phyloP scores from a whole-genome alignment of 2,888 invertebrate genomes.

The Aphrophora alni region DNA sequence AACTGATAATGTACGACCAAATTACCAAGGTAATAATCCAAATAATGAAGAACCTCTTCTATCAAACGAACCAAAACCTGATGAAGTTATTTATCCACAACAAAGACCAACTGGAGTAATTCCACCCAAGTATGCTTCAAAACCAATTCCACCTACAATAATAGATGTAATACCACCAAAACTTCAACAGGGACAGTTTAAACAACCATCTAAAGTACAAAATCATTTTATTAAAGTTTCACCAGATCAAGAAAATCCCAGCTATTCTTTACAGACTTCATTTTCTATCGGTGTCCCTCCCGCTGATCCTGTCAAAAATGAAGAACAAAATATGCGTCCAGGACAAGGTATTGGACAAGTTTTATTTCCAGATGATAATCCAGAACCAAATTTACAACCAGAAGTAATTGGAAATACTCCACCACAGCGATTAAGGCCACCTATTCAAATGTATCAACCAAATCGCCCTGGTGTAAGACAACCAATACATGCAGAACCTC shows the following conservation, averaged over 20 bases:
- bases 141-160: conserved; percentile 11
- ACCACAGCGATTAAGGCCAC: conserved; percentile 26
- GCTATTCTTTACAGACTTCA: conserved; percentile 52
- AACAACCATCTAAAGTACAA: conserved; percentile 42
- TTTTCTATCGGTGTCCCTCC: conserved; percentile 50
- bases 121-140: conserved; percentile 19
- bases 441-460: conserved; percentile 45
- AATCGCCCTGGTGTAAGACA: conserved; percentile 58
- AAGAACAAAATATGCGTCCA: conserved; percentile 33
- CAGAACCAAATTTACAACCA: conserved; percentile 26
- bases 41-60: not conserved
- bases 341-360: conserved; percentile 49
- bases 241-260: conserved; percentile 48
- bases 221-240: conserved; percentile 46
- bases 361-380: conserved; percentile 47
- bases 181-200: conserved; percentile 27
- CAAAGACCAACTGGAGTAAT: conserved; percentile 30
- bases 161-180: conserved; percentile 18
- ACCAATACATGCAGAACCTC: conserved; percentile 34
- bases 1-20: conserved; percentile 23
- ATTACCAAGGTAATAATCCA: conserved; percentile 27
- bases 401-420: conserved; percentile 23
- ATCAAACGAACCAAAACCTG: conserved; percentile 12
- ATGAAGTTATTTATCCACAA: conserved; percentile 11
- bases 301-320: conserved; percentile 36